Conservation (phyloP, 1,140 invertebrate species). For the Maconellicoccus hirsutus region DNA sequence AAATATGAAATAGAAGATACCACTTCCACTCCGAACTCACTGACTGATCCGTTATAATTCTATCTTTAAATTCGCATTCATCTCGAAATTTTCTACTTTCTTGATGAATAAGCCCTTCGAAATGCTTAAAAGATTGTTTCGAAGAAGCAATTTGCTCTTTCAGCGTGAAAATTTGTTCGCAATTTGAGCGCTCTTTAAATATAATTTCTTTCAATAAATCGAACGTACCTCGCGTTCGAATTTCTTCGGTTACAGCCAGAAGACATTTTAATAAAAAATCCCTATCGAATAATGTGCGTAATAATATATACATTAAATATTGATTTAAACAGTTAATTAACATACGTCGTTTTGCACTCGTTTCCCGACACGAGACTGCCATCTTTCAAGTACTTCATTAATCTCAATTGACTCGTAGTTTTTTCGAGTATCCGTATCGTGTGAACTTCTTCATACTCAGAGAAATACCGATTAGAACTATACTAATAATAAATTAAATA, state of each 20-base stretch:
- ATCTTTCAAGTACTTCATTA: background rate
- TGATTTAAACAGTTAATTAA: background rate
- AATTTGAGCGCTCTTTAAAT: background rate
- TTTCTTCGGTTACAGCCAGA: background rate
- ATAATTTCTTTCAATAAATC: background rate
- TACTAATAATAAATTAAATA: too few relatives aligned
- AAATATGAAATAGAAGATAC: background rate
- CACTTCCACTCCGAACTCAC: background rate
- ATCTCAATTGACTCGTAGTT: background rate
- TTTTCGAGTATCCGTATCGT: background rate
- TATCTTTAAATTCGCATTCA: background rate
- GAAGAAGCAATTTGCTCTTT: background rate
- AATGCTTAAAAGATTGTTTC: background rate
- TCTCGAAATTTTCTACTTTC: background rate
- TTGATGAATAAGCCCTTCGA: background rate
- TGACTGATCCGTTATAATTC: background rate
- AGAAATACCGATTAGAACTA: too few relatives aligned
- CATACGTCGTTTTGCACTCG: background rate
- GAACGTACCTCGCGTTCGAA: background rate
- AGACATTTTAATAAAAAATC: background rate
- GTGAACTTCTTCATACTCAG: too few relatives aligned
- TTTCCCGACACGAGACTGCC: background rate
- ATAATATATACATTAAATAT: too few relatives aligned
- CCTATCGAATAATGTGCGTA: background rate
- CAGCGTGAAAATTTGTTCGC: background rate